Evolutionary conservation across 2,797 vertebrate genomes (phyloP).

Genomic region (Borostomias antarcticus): DNA sequence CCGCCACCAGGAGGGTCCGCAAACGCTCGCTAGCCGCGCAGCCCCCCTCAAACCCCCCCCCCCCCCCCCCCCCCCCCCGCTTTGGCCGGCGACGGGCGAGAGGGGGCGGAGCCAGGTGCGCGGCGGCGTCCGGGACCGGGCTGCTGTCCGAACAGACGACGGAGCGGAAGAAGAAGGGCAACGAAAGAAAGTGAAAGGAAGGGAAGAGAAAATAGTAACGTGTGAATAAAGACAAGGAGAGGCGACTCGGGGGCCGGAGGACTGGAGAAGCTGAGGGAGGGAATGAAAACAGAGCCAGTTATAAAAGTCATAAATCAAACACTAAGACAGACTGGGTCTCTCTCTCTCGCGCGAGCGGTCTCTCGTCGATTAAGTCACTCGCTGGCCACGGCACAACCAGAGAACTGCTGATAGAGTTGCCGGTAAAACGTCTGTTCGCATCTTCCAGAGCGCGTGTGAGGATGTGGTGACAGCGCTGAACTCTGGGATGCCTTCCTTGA

Average conservation of each 20-base stretch:
- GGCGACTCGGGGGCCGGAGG: neutral
- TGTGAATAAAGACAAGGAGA: too few relatives aligned
- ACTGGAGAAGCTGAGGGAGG: neutral
- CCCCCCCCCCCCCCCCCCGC: constrained; percentile 29
- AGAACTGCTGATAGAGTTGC: neutral
- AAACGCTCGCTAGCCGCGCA: constrained; percentile 15
- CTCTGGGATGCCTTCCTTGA: too few relatives aligned
- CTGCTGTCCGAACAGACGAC: neutral
- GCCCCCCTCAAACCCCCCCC: constrained; percentile 3
- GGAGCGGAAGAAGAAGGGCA: neutral
- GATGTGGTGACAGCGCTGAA: too few relatives aligned
- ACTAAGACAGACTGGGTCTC: constrained; percentile 21
- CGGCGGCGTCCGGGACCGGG: neutral
- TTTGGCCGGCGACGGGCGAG: constrained; percentile 21
- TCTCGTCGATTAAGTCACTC: neutral
- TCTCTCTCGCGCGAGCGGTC: neutral
- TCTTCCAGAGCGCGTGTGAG: too few relatives aligned
- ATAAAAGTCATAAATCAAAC: constrained; percentile 32
- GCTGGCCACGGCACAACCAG: neutral
- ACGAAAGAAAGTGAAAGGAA: neutral
- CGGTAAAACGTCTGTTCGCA: neutral
- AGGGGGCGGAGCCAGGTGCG: constrained; percentile 13
- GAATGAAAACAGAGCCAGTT: constrained; percentile 9
- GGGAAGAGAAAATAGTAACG: neutral
- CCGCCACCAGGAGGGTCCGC: constrained; percentile 30